These are phyloP conservation scores for Mythimna lalbum DNA, from an alignment of 2,888 invertebrate genomes.

Conservation along the genomic window DNA sequence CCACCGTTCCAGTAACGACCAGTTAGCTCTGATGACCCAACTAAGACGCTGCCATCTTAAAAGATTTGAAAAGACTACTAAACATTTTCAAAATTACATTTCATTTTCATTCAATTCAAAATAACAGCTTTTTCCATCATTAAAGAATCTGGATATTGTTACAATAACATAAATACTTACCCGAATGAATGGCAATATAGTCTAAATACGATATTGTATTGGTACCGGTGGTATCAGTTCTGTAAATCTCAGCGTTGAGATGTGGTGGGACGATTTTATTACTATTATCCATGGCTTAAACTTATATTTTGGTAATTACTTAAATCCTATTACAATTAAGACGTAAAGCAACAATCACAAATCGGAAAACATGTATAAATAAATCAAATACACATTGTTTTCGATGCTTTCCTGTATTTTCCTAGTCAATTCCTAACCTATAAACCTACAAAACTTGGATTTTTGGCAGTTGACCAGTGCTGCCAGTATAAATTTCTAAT, in stretches of 20 bases:
- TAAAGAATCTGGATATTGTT: too few species aligned
- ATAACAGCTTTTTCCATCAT: too few species aligned
- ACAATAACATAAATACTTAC: slow-evolving; percentile 63
- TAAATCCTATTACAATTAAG: slow-evolving; percentile 17
- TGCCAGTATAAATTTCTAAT: too few species aligned
- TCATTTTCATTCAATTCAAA: too few species aligned
- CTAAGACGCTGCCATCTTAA: slow-evolving; percentile 84
- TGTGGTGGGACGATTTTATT: slow-evolving; percentile 85
- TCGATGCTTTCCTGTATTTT: slow-evolving; percentile 1
- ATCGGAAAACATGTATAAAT: slow-evolving; percentile 20
- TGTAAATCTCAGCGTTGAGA: slow-evolving; percentile 87
- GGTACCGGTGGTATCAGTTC: slow-evolving; percentile 81
- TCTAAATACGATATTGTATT: slow-evolving; percentile 81
- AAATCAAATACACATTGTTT: slow-evolving; percentile 37
- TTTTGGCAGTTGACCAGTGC: too few species aligned
- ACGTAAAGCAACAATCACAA: slow-evolving; percentile 22
- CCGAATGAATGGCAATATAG: slow-evolving; percentile 79
- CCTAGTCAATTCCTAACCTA: slow-evolving; percentile 35
- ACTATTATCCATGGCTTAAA: slow-evolving; percentile 75
- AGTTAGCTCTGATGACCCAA: slow-evolving; percentile 87
- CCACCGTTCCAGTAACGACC: slow-evolving; percentile 88
- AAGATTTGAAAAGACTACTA: not conserved
- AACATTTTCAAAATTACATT: too few species aligned
- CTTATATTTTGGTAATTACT: slow-evolving; percentile 25
- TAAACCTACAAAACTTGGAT: slow-evolving; percentile 16